Evolutionary conservation across 2,113 vertebrate genomes (phyloP).

Genomic region (Archilochus colubris): DNA sequence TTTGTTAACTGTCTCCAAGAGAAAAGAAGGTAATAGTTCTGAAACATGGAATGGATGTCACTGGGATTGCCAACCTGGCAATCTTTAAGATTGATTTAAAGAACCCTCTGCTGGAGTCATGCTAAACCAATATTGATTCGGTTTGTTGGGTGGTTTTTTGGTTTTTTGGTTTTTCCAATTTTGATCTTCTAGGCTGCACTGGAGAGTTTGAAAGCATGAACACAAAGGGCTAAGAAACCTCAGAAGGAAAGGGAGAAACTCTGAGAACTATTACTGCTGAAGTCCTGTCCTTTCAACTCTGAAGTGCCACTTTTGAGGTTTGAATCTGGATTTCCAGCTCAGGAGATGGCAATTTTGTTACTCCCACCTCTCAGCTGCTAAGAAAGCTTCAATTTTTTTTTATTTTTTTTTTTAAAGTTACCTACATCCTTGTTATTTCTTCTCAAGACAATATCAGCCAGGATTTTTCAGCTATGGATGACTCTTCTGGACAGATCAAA

Average conservation of each 20-base stretch:
- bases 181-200: not conserved
- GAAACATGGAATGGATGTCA: not conserved
- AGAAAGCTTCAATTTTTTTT: not conserved
- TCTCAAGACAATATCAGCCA: not conserved
- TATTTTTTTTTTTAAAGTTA: not conserved
- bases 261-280: not conserved
- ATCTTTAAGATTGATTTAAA: not conserved
- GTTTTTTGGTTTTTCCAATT: not conserved
- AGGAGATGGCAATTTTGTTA: not conserved
- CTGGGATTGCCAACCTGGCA: not conserved
- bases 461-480: not conserved
- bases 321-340: not conserved
- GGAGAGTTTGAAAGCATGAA: not conserved
- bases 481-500: not conserved
- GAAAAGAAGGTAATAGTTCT: not conserved
- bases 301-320: not conserved
- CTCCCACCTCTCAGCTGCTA: not conserved
- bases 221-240: not conserved
- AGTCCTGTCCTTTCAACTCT: not conserved
- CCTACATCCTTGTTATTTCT: not conserved
- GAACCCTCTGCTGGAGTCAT: not conserved
- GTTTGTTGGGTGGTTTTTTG: not conserved
- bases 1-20: not conserved
- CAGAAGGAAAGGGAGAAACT: not conserved
- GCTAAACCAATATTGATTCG: not conserved